Base-by-base conservation (phyloP, 1,140 invertebrate species). In the Sinonovacula constricta region DNA sequence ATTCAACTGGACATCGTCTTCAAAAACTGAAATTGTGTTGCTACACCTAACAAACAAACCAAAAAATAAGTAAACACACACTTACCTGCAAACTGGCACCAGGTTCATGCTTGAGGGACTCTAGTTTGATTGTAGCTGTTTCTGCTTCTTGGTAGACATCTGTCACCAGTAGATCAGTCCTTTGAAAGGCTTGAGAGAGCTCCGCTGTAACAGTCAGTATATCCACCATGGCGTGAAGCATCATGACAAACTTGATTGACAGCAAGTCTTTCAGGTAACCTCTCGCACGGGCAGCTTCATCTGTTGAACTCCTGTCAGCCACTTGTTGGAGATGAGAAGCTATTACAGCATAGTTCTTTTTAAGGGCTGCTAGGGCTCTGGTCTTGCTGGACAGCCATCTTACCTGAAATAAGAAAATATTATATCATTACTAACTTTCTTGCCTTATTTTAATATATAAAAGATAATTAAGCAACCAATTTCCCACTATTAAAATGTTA, bases 141-240 rank as follows among this genome's bases (percentile, higher is more conserved):
- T 28, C 34, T 65, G 24, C 22, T 7, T 63, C 34, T 18, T 57
- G 36, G 24, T 72, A 60, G 10, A 65, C 3, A 24, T 71, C 51
- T 22, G 51, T 30, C 1, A 70, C 33, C 10, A 70, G 67, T n/a
- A 70, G 54, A 15, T 34, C 12, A 1, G 22, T 4, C 0, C 18
- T 10, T 26, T 70, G 67, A 36, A 70, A 57, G 15, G 39, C 34
- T 26, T 39, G 28, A 1, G 67, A 70, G 22, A 70, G 24, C 10
- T 12, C 7, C 10, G 51, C 24, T 14, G 22, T 18, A 34, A 70
- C 15, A 5, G 56, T 33, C 10, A 57, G 18, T 3, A 70, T 57
- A 26, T 70, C 67, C 4, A 22, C 3, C 67, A 56, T 70, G 34
- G 54, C 14, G 22, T 70, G 67, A 24, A 70, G 67, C 34, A 70